Conservation (phyloP, 2,888 invertebrate genomes). For the Kryphioiulus occultus region DNA sequence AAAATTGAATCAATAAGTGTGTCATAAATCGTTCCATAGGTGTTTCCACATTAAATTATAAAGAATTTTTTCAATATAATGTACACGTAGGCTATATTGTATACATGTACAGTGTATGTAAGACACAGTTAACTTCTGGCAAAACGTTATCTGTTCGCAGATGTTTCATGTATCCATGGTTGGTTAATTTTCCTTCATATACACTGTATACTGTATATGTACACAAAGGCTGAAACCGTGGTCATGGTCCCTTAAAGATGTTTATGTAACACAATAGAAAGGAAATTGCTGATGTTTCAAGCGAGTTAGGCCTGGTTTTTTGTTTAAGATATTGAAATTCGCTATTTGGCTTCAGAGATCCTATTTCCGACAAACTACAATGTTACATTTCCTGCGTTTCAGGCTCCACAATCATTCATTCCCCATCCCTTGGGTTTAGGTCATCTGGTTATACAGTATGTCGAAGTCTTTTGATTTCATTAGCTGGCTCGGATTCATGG, state of each 20-base stretch:
- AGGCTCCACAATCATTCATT: not conserved
- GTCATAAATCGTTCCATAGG: too few species aligned
- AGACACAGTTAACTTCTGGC: too few species aligned
- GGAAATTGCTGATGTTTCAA: not conserved
- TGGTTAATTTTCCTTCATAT: too few species aligned
- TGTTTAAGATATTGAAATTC: not conserved
- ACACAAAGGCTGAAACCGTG: not conserved
- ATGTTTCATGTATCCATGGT: too few species aligned
- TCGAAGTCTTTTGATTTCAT: not conserved
- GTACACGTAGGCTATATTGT: too few species aligned
- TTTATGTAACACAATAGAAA: not conserved
- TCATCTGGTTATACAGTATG: not conserved
- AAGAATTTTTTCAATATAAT: too few species aligned
- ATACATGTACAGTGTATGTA: too few species aligned
- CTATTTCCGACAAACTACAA: not conserved
- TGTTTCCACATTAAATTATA: too few species aligned
- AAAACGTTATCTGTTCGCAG: too few species aligned
- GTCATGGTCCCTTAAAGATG: not conserved
- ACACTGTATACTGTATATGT: too few species aligned
- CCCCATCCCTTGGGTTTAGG: not conserved
- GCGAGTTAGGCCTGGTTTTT: not conserved
- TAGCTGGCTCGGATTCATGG: too few species aligned
- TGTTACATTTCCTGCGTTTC: not conserved
- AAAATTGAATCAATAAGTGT: too few species aligned
- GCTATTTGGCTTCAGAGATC: not conserved